Evolutionary conservation across 1,140 invertebrate species (phyloP).

Genomic region (Steinernema khuongi): DNA sequence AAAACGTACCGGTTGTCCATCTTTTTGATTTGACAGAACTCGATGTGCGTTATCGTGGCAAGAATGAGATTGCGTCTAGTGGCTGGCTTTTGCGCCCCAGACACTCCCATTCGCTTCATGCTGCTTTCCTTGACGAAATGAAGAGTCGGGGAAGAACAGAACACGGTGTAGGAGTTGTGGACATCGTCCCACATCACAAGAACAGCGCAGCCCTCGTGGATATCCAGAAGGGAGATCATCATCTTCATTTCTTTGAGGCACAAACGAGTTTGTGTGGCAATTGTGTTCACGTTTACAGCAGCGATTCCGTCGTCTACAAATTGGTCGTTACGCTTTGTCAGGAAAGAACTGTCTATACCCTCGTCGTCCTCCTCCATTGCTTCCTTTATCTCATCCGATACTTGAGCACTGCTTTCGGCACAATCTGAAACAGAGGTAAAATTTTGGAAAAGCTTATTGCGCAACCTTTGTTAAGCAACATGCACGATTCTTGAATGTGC

Average conservation of each 20-base stretch:
- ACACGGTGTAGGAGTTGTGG: constrained; percentile 2
- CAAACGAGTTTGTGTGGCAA: not conserved
- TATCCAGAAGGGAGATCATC: not conserved
- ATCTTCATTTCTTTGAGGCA: not conserved
- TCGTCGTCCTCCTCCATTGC: not conserved
- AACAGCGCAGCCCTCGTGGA: not conserved
- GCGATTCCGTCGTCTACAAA: not conserved
- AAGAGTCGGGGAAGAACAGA: constrained; percentile 3
- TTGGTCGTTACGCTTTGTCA: not conserved
- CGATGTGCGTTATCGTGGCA: not conserved
- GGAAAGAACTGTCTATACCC: not conserved
- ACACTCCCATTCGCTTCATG: constrained; percentile 5
- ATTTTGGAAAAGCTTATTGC: no score
- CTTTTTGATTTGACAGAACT: constrained; percentile 8
- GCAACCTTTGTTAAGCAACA: not conserved
- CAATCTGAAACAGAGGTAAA: not conserved
- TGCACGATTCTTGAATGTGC: constrained; percentile 3
- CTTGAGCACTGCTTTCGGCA: not conserved
- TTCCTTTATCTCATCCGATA: not conserved
- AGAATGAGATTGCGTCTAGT: not conserved
- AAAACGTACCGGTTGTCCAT: not conserved
- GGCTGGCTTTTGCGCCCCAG: not conserved
- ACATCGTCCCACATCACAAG: constrained; percentile 3
- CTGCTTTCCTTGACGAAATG: constrained; percentile 4
- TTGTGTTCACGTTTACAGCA: not conserved